Percentiles rank a stretch among this genome's conserved stretches.
Conservation (phyloP, 1,140 invertebrate species). For the Drosophila kanapiae region DNA sequence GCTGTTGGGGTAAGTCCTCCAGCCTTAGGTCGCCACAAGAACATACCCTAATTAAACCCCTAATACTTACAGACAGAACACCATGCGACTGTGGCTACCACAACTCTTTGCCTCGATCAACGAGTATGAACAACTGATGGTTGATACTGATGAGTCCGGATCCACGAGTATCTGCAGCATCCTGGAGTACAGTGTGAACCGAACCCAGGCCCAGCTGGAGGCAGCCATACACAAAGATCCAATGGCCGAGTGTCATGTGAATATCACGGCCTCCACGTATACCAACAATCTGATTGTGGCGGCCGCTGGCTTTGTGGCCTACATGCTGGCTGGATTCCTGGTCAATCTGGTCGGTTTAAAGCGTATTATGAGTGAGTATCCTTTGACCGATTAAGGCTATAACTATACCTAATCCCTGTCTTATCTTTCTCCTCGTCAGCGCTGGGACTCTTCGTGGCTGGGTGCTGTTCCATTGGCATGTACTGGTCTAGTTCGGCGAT, state of each 20-base stretch:
- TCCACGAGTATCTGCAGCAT: conserved; percentile 66
- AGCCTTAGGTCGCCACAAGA: too few relatives aligned
- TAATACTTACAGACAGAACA: conserved; percentile 54
- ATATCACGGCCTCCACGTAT: conserved; percentile 84
- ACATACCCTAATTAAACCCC: background rate
- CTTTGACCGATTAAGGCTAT: too few relatives aligned
- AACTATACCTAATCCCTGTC: background rate
- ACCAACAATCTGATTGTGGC: conserved; percentile 87
- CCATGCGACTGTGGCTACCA: conserved; percentile 86
- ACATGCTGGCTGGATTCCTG: conserved; percentile 85
- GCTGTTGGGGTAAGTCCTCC: conserved; percentile 60
- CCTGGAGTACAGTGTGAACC: conserved; percentile 68
- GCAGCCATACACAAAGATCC: conserved; percentile 19
- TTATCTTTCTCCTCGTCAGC: conserved; percentile 28
- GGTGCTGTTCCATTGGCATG: conserved; percentile 81
- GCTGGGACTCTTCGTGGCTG: conserved; percentile 78
- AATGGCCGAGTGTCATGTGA: conserved; percentile 50
- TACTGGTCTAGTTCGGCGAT: conserved; percentile 85
- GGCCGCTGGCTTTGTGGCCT: conserved; percentile 85
- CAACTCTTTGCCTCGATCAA: conserved; percentile 87
- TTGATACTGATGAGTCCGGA: background rate
- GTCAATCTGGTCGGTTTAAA: conserved; percentile 86
- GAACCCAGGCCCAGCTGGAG: conserved; percentile 40
- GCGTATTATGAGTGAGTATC: conserved; percentile 77
- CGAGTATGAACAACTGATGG: conserved; percentile 60